Evolutionary conservation across 1,140 invertebrate genomes (phyloP), one percentile per base, ranked within the genome.

Genomic region (Leptinotarsa texana): DNA sequence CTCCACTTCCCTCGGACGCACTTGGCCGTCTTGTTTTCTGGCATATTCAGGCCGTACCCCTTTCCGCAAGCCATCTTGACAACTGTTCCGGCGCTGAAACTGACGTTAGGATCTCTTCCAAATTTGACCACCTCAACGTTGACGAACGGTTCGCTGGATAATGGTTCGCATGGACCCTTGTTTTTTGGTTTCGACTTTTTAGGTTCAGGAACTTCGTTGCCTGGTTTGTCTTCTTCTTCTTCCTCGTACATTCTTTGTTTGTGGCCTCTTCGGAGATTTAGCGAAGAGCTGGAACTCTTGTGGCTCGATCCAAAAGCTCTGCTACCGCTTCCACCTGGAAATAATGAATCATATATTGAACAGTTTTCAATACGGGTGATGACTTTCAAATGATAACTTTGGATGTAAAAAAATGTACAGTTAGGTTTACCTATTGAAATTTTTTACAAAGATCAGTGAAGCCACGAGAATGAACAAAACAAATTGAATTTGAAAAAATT

Each of bases 1-100:
- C 92, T 94, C 94, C 94, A 96, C 79, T 89, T 88, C 1, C 94
- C 94, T 66, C 91, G 84, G 1, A 92, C 90, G 83, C 94, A 95
- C 80, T 92, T 91, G 0, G 92, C 92, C 1, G 94, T 95, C 21
- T 89, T 87, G 82, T 95, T 95, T 68, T 87, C 83, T 4, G 90
- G 90, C 51, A 94, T 87, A 82, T 93, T 94, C 0, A 93, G 84
- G 6, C 89, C 89, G 80, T 93, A 94, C 1, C 93, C 93, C 73
- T 91, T 90, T 1, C 89, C 89, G 83, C 94, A 95, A 8, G 90
- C 90, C 13, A 94, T 88, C 80, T 89, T 87, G 0, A 94, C 88
- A 68, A 93, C 88, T 1, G 92, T 92, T 2, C 93, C 93, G 13
- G 88, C 87, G 77, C 89, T 89, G 79, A 88, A 90, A 2, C 88